Evolutionary conservation across 2,888 invertebrate species (phyloP).

Genomic region (Coronaproctus castanopsis): DNA sequence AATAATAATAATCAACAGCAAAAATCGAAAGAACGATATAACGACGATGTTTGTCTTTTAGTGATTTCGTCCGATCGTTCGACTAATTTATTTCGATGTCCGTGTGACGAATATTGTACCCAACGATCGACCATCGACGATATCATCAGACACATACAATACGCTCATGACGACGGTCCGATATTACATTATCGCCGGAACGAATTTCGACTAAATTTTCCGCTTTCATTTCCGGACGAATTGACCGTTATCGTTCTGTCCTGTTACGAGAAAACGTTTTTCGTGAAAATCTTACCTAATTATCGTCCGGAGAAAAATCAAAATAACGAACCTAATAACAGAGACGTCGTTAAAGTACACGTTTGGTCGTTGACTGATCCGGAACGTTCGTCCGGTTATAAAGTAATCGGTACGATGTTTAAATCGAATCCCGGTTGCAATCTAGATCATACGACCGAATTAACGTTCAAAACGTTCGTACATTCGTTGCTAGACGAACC

Average conservation of each 20-base stretch:
- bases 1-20: not conserved
- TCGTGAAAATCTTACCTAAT: not conserved
- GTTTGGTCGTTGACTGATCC: conserved; percentile 3
- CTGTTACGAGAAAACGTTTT: conserved; percentile 6
- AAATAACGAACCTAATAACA: no score
- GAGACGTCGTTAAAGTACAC: conserved; percentile 3
- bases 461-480: conserved; percentile 4
- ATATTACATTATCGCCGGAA: conserved; percentile 13
- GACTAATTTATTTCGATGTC: not conserved
- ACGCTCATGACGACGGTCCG: conserved; percentile 13
- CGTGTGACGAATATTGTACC: not conserved
- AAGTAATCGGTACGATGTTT: not conserved
- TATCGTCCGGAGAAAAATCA: not conserved
- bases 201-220: conserved; percentile 3
- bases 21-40: not conserved
- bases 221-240: conserved; percentile 4
- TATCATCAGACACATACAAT: not conserved
- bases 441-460: conserved; percentile 1
- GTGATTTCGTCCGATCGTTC: no score
- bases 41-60: not conserved
- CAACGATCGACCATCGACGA: not conserved
- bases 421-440: not conserved
- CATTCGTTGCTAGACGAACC: not conserved
- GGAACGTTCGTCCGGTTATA: not conserved
- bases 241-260: conserved; percentile 3